Evolutionary conservation across 2,113 vertebrate species (phyloP).

Genomic region (Channa argus): DNA sequence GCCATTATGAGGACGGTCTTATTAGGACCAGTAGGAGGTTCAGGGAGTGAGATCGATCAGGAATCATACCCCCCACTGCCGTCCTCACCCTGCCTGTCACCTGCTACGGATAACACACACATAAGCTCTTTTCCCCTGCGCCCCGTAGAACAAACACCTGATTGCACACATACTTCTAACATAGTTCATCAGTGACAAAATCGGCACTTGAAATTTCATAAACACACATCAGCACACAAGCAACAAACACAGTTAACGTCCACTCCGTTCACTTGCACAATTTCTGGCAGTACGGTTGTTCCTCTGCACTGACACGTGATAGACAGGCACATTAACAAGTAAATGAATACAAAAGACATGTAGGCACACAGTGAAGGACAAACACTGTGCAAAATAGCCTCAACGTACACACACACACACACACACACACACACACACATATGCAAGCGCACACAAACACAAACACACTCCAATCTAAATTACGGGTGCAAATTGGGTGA

Average conservation of each 20-base stretch:
- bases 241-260: conserved; percentile 13
- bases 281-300: conserved; percentile 22
- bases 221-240: conserved; percentile 20
- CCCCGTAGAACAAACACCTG: not conserved
- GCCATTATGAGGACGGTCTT: conserved; percentile 65
- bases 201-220: not conserved
- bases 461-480: conserved; percentile 80
- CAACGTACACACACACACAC: conserved; percentile 51
- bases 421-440: conserved; percentile 54
- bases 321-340: conserved; percentile 75
- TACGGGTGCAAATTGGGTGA: conserved; percentile 84
- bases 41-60: conserved; percentile 81
- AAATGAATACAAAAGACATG: conserved; percentile 80
- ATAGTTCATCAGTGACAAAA: not conserved
- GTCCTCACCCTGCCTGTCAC: conserved; percentile 47
- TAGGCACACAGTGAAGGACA: conserved; percentile 78
- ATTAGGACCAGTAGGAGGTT: conserved; percentile 76
- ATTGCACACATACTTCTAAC: conserved; percentile 1
- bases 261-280: conserved; percentile 27
- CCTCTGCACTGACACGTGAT: conserved; percentile 68
- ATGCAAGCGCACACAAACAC: conserved; percentile 60
- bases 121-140: conserved; percentile 15
- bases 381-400: conserved; percentile 71
- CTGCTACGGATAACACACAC: conserved; percentile 52
- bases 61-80: conserved; percentile 52